Evolutionary conservation across 1,140 invertebrate species (phyloP).

Genomic region (Sminthurides bifidus): DNA sequence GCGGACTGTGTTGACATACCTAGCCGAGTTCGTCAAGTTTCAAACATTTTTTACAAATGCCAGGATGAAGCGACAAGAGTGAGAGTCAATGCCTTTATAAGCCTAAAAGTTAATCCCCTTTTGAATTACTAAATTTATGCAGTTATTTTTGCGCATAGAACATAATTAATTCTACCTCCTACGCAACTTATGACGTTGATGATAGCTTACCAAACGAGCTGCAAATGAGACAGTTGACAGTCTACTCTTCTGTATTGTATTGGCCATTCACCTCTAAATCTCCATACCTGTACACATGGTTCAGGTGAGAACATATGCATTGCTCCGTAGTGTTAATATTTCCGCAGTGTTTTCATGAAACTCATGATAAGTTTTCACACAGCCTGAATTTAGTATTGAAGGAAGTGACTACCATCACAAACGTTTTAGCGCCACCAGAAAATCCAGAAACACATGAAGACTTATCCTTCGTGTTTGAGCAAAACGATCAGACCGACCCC

Average conservation of each 20-base stretch:
- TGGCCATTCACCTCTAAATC: conserved; percentile 27
- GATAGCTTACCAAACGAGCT: neutral
- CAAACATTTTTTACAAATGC: conserved; percentile 17
- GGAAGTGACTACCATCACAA: neutral
- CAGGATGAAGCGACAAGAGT: conserved; percentile 19
- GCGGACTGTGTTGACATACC: conserved; percentile 28
- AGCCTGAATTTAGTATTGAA: conserved; percentile 23
- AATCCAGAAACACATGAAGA: conserved; percentile 29
- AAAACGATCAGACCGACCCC: conserved; percentile 25
- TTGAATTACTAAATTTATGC: neutral
- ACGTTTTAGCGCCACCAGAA: conserved; percentile 8
- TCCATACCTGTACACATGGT: conserved; percentile 25
- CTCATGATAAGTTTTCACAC: too few species aligned
- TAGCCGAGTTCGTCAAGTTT: conserved; percentile 4
- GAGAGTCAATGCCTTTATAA: neutral
- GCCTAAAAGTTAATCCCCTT: neutral
- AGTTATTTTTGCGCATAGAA: neutral
- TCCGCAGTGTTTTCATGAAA: neutral
- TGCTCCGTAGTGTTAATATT: too few species aligned
- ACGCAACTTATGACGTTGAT: conserved; percentile 24
- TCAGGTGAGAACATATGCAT: conserved; percentile 29
- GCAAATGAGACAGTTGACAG: conserved; percentile 9
- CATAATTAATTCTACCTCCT: conserved; percentile 24
- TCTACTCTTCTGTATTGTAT: conserved; percentile 26
- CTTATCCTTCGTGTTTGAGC: conserved; percentile 27